Conservation (phyloP, 2,113 vertebrate genomes). For the Callorhinus ursinus region DNA sequence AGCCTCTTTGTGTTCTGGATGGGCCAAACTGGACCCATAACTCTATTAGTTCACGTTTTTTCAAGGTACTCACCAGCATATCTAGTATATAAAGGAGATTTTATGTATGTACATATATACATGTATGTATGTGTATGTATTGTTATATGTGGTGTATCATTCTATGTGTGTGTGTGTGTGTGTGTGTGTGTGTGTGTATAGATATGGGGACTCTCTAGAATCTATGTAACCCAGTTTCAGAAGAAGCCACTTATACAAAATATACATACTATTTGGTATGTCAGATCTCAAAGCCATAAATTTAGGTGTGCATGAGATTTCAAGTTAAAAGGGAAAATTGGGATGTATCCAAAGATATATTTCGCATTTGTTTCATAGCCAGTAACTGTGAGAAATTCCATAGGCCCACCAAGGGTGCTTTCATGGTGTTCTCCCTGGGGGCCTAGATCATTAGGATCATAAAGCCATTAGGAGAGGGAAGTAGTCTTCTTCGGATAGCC, state of each 20-base stretch:
- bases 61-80: neutral
- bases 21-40: neutral
- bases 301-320: neutral
- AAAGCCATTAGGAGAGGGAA: neutral
- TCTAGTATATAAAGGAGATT: neutral
- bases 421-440: neutral
- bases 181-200: neutral
- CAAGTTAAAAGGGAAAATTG: neutral
- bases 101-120: neutral
- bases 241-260: neutral
- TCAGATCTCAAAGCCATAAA: neutral
- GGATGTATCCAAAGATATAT: neutral
- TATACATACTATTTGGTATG: neutral
- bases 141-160: neutral
- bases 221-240: neutral
- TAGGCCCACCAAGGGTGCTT: neutral
- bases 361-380: neutral
- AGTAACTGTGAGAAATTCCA: neutral
- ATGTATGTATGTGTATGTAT: neutral
- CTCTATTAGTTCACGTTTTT: neutral
- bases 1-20: neutral
- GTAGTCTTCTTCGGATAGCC: neutral
- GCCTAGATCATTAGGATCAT: neutral
- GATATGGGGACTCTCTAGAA: neutral
- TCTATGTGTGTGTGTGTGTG: neutral